Percentiles rank a stretch among this genome's conserved stretches.
These are phyloP conservation scores for Oopsacas minuta DNA, from an alignment of 37 sponge, comb jelly and placozoan genomes.

Conservation along the genomic window DNA sequence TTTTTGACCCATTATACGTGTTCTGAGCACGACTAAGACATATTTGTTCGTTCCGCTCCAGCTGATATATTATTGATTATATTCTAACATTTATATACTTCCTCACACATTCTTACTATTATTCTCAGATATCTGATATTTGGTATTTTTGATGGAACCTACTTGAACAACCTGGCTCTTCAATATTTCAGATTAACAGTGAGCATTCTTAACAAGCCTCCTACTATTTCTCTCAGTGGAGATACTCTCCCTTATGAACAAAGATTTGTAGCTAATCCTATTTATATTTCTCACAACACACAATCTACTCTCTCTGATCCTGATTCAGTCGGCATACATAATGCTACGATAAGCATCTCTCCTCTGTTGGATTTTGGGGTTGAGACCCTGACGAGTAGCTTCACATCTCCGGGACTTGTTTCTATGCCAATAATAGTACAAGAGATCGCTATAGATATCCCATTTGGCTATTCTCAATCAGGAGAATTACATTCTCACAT, in stretches of 20 bases:
- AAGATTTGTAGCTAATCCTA: conserved; percentile 51
- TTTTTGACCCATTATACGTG: too few species aligned
- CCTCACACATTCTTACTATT: conserved; percentile 18
- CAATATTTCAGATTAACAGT: conserved; percentile 32
- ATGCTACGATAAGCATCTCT: conserved; percentile 32
- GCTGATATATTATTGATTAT: too few species aligned
- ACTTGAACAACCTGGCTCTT: conserved; percentile 3
- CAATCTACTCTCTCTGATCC: conserved; percentile 38
- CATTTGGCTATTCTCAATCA: conserved; percentile 33
- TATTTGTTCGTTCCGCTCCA: too few species aligned
- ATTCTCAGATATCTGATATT: conserved; percentile 34
- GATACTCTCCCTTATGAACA: conserved; percentile 11
- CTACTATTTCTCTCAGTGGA: conserved; percentile 43
- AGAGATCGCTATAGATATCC: conserved; percentile 27
- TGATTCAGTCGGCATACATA: conserved; percentile 35
- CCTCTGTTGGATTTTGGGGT: conserved; percentile 31
- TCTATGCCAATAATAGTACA: conserved; percentile 46
- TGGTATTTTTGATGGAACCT: conserved; percentile 41
- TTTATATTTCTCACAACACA: conserved; percentile 30
- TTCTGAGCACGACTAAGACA: too few species aligned
- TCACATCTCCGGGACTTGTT: conserved; percentile 32
- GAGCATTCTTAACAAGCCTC: conserved; percentile 32
- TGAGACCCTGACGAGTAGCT: conserved; percentile 47
- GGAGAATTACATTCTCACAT: conserved; percentile 35
- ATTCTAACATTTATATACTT: neutral